Evolutionary conservation across 2,888 invertebrate genomes (phyloP).

Genomic region (Agrotis exclamationis): DNA sequence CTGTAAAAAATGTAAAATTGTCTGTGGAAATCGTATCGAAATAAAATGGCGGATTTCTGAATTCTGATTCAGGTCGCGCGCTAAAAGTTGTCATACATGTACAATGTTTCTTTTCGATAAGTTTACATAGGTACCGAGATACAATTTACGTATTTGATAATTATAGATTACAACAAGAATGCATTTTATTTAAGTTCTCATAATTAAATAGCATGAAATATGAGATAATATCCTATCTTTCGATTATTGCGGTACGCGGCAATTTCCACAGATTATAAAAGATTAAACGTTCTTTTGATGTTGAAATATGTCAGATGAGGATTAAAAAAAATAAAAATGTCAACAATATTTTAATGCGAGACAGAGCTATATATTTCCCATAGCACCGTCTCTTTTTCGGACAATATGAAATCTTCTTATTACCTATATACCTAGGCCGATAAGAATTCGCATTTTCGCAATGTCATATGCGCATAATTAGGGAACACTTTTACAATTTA

Average conservation of each 20-base stretch:
- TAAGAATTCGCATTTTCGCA: not conserved
- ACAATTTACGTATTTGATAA: not conserved
- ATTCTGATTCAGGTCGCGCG: no score
- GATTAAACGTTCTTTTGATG: not conserved
- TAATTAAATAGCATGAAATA: not conserved
- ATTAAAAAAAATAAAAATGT: not conserved
- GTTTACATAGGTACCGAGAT: not conserved
- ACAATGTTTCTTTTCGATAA: not conserved
- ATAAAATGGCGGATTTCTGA: not conserved
- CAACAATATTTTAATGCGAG: not conserved
- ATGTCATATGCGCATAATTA: not conserved
- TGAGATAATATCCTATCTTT: slow-evolving; percentile 19
- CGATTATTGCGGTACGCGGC: slow-evolving; percentile 8
- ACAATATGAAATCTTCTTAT: not conserved
- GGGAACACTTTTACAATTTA: not conserved
- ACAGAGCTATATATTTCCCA: not conserved
- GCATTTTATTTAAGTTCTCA: not conserved
- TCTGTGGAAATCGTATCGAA: not conserved
- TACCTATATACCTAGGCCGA: not conserved
- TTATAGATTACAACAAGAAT: slow-evolving; percentile 3
- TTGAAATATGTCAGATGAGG: slow-evolving; percentile 1
- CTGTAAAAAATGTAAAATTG: not conserved
- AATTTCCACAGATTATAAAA: slow-evolving; percentile 20
- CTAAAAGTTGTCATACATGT: no score
- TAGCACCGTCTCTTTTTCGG: not conserved